phyloP scores from a whole-genome alignment of 2,888 invertebrate species.

The Rhimphoctona megacephalus region DNA sequence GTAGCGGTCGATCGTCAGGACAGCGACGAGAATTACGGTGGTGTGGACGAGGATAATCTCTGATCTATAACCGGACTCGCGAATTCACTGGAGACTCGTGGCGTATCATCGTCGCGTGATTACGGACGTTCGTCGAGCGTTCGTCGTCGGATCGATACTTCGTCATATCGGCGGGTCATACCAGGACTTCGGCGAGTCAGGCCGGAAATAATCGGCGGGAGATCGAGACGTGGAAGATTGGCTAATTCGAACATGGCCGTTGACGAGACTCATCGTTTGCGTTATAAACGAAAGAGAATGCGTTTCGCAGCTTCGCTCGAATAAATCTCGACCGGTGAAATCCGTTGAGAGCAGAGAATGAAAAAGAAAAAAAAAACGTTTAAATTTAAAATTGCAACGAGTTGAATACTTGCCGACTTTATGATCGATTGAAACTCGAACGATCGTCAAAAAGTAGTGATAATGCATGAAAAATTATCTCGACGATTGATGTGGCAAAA shows the following conservation, averaged over 20 bases:
- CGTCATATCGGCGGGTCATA: constrained; percentile 54
- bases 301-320: constrained; percentile 63
- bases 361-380: constrained; percentile 26
- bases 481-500: background rate
- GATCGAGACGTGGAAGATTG: constrained; percentile 70
- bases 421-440: background rate
- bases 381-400: background rate
- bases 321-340: constrained; percentile 31
- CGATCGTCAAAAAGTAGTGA: background rate
- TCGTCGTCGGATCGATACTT: constrained; percentile 60
- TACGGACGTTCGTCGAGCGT: constrained; percentile 54
- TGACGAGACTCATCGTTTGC: constrained; percentile 66
- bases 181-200: constrained; percentile 65
- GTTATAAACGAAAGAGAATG: constrained; percentile 69
- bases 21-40: constrained; percentile 85
- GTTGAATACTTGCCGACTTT: background rate
- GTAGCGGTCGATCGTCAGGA: constrained; percentile 89
- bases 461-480: background rate
- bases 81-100: constrained; percentile 70
- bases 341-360: background rate
- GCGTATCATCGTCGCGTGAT: constrained; percentile 46
- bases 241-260: constrained; percentile 56
- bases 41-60: constrained; percentile 81
- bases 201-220: constrained; percentile 62
- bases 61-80: constrained; percentile 76